Base-by-base conservation (phyloP, 2,113 vertebrate genomes). In the Desmodus rotundus region DNA sequence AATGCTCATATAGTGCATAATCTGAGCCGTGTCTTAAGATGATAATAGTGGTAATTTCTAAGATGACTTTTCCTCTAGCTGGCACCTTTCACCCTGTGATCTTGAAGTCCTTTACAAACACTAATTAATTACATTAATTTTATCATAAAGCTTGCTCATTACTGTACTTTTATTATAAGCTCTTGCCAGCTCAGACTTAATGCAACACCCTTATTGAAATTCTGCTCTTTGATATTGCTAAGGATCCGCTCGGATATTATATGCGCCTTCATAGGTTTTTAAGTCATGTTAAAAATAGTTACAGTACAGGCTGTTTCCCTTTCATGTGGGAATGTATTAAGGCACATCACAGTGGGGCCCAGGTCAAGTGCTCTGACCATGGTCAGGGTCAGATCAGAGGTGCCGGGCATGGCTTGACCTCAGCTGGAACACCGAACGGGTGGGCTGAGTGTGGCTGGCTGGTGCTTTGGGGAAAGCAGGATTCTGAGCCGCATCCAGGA, bases 91-190 rank as follows among this genome's bases (percentile, higher is more conserved):
- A 97, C 97, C 96, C 96, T 81, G 54, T 94, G 96, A 97, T 97
- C 96, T 95, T 56, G 85, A 97, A 97, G 97, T 93, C 96, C 96
- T 98, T 96, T 97, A 95, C 96, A 97, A 97, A 97, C 97, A 97
- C 97, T 97, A 97, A 97, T 97, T 98, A 97, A 97, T 97, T 97
- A 97, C 84, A 97, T 97, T 98, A 97, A 97, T 97, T 97, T 98
- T 96, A 97, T 96, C 96, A 97, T 96, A 96, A 98, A 97, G 94
- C 96, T 96, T 83, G 93, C 89, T 97, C 97, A 82, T 97, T 94
- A 94, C 93, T 88, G 95, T 95, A 96, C 93, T 97, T 97, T 97
- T 97, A 97, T 97, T 97, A 95, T 97, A 96, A 87, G 93, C 91
- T 76, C 94, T 97, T 96, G 93, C 96, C 94, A 96, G 96, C 93